Base-by-base conservation (phyloP, 2,113 vertebrate species). In the Campylomormyrus numenius region DNA sequence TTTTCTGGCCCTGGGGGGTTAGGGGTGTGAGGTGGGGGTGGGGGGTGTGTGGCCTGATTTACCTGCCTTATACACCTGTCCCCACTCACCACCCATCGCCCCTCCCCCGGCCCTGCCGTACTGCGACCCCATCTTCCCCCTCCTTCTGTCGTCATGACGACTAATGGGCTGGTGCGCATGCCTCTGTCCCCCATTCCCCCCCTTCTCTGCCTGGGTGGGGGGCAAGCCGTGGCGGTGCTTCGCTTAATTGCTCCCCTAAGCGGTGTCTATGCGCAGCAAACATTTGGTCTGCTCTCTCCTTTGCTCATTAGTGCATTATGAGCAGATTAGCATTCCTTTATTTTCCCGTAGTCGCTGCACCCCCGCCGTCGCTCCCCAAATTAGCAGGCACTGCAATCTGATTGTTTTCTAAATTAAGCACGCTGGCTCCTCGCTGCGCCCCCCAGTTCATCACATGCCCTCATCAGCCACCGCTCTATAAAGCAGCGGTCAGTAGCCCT, bases 381-480 rank as follows among this genome's bases (percentile, higher is more conserved):
- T 88, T 80, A 90, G 66, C 85, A 77, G 66, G 42, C 19, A 77
- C 13, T 80, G 50, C 27, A 77, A 56, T 50, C 45, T 86, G 85
- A 77, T 90, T 90, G 87, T 90, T 80, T 90, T 88, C 85, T 88
- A 87, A 90, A 90, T 90, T 70, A 90, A 90, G 56, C 45, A 17
- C 45, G 13, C n/a, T 39, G 58, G 42, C 2, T 74, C 45, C 45
- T 11, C 2, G n/a, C 42, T 46, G 21, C 9, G 19, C 45, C 83
- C 83, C 21, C 13, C 31, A 17, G n/a, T 15, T 11, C n/a, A 5
- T 35, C 21, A n/a, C 24, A 15, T 39, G 31, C 11, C 49, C 85
- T 50, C 27, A 49, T 19, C n/a, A 13, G 27, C 85, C 85, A 2
- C 31, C 48, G 9, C 31, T 50, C 46, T 13, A 24, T 27, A 50